Evolutionary conservation across 2,113 vertebrate species (phyloP).

Genomic region (Dicaeum eximium): DNA sequence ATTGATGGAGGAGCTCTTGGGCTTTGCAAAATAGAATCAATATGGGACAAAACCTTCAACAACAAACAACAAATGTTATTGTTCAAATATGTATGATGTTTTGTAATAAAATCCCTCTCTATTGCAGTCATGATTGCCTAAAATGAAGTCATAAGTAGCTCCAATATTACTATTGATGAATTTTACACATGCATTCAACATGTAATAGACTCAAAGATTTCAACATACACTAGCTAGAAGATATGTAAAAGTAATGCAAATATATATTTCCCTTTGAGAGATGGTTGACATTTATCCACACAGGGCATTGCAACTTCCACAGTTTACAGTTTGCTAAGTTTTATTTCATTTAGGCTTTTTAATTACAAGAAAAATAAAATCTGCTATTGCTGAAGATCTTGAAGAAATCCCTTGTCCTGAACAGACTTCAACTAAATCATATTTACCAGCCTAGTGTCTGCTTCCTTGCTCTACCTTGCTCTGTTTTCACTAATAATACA

Average conservation of each 20-base stretch:
- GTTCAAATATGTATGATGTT: not conserved
- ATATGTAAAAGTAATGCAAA: not conserved
- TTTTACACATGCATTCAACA: not conserved
- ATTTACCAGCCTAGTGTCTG: not conserved
- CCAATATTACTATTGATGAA: not conserved
- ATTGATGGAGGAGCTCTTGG: slow-evolving; percentile 71
- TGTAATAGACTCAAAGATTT: not conserved
- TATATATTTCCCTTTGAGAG: not conserved
- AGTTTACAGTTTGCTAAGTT: not conserved
- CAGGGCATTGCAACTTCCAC: not conserved
- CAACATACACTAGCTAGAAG: not conserved
- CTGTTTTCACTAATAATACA: not conserved
- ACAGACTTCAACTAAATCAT: not conserved
- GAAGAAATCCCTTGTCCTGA: not conserved
- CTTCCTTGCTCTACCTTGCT: not conserved
- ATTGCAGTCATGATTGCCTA: not conserved
- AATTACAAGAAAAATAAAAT: not conserved
- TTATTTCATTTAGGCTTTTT: not conserved
- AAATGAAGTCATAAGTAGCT: not conserved
- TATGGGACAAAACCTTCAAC: slow-evolving; percentile 75
- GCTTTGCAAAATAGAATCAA: slow-evolving; percentile 73
- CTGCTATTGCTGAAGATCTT: not conserved
- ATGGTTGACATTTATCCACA: not conserved
- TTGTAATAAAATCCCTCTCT: not conserved
- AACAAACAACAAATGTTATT: not conserved